Evolutionary conservation across 2,888 invertebrate genomes (phyloP).

Genomic region (Polydesmus complanatus): DNA sequence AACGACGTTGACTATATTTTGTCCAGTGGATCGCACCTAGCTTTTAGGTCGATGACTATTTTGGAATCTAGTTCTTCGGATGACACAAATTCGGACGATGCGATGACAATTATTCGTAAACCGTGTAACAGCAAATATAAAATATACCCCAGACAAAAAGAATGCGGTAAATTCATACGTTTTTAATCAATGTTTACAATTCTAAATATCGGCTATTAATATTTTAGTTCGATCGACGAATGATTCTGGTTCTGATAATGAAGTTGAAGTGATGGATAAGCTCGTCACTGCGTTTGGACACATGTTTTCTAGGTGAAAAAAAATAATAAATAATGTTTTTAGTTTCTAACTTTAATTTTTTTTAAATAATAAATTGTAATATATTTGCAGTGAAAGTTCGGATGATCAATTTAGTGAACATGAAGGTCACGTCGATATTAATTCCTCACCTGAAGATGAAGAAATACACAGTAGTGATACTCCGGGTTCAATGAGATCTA

Average conservation of each 20-base stretch:
- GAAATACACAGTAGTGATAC: conserved; percentile 16
- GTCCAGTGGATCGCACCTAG: conserved; percentile 27
- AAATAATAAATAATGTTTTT: neutral
- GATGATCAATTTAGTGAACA: conserved; percentile 40
- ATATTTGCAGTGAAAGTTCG: conserved; percentile 40
- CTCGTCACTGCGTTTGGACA: conserved; percentile 57
- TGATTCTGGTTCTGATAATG: conserved; percentile 60
- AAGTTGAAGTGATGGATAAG: conserved; percentile 53
- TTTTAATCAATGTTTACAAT: neutral
- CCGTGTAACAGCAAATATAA: conserved; percentile 14
- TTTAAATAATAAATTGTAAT: neutral
- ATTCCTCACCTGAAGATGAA: conserved; percentile 21
- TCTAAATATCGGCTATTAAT: neutral
- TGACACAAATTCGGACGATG: conserved; percentile 31
- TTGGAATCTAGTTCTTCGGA: conserved; percentile 25
- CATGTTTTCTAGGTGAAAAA: conserved; percentile 53
- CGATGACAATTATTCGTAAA: conserved; percentile 30
- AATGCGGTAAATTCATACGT: conserved; percentile 17
- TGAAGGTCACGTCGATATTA: conserved; percentile 28
- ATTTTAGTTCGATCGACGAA: conserved; percentile 20
- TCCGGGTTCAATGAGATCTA: conserved; percentile 9
- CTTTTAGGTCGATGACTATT: conserved; percentile 25
- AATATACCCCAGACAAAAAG: conserved; percentile 20
- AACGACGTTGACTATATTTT: conserved; percentile 25
- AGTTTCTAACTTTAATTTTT: neutral